Evolutionary conservation across 2,113 vertebrate species (phyloP).

Genomic region (Engraulis encrasicolus): DNA sequence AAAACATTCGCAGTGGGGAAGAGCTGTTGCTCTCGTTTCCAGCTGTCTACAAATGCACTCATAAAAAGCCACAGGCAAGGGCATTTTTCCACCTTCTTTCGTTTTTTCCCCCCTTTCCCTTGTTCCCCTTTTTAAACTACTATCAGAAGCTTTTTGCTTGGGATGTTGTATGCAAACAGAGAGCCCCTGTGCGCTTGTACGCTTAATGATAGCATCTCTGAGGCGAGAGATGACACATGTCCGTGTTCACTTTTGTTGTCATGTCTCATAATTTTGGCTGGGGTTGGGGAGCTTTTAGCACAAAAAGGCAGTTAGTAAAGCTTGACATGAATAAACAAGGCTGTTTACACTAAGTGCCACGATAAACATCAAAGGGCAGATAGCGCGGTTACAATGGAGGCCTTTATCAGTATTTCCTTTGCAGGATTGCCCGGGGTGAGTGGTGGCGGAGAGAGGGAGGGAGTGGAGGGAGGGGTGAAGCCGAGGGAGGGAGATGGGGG

Average conservation of each 20-base stretch:
- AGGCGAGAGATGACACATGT: not conserved
- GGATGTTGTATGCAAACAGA: not conserved
- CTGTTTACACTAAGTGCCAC: conserved; percentile 34
- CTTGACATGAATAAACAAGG: conserved; percentile 15
- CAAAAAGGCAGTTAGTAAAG: conserved; percentile 14
- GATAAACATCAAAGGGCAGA: conserved; percentile 45
- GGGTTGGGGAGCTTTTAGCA: not conserved
- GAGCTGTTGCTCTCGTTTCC: conserved; percentile 35
- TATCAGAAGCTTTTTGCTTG: not conserved
- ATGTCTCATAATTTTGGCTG: not conserved
- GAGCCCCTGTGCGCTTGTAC: not conserved
- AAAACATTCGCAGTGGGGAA: conserved; percentile 36
- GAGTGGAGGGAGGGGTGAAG: no score
- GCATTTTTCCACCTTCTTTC: not conserved
- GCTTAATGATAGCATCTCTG: not conserved
- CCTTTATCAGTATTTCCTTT: conserved; percentile 39
- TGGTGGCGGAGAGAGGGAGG: not conserved
- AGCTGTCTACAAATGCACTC: conserved; percentile 40
- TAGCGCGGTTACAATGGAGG: conserved; percentile 20
- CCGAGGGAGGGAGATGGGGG: no score
- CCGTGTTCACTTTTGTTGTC: not conserved
- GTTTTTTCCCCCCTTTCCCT: no score
- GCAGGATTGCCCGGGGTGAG: not conserved
- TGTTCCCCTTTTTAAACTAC: not conserved
- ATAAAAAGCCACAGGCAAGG: conserved; percentile 24